phyloP scores from a whole-genome alignment of 2,113 vertebrate genomes.

The Scophthalmus maximus region DNA sequence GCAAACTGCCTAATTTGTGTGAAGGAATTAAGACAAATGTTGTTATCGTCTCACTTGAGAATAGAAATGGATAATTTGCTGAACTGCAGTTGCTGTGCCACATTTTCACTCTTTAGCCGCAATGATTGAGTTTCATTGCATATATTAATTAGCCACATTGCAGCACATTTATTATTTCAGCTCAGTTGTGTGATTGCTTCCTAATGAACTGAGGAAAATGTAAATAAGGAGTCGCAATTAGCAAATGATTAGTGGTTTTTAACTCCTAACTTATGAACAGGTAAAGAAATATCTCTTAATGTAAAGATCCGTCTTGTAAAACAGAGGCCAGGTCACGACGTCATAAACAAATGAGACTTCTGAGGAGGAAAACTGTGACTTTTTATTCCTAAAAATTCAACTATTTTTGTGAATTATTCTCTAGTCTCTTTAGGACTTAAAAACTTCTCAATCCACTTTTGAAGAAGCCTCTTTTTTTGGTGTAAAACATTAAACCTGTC shows the following conservation, averaged over 20 bases:
- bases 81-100: conserved; percentile 30
- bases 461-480: too few species aligned
- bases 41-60: conserved; percentile 37
- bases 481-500: too few species aligned
- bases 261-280: background rate
- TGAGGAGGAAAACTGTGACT: too few species aligned
- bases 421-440: background rate
- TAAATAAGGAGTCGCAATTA: conserved; percentile 1
- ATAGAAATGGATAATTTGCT: conserved; percentile 41
- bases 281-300: background rate
- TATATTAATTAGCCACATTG: conserved; percentile 19
- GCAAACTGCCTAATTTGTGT: background rate
- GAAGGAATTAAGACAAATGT: conserved; percentile 47
- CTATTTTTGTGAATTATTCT: background rate
- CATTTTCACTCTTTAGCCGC: conserved; percentile 23
- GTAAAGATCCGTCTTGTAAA: background rate
- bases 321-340: background rate
- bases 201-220: conserved; percentile 22
- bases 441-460: background rate
- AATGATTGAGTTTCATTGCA: conserved; percentile 1
- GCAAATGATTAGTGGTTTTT: conserved; percentile 1
- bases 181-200: conserved; percentile 15
- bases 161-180: conserved; percentile 23
- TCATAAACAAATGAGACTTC: background rate
- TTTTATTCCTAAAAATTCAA: background rate